Conservation (phyloP, 23 tunicate species). For the Trididemnum miniatum region DNA sequence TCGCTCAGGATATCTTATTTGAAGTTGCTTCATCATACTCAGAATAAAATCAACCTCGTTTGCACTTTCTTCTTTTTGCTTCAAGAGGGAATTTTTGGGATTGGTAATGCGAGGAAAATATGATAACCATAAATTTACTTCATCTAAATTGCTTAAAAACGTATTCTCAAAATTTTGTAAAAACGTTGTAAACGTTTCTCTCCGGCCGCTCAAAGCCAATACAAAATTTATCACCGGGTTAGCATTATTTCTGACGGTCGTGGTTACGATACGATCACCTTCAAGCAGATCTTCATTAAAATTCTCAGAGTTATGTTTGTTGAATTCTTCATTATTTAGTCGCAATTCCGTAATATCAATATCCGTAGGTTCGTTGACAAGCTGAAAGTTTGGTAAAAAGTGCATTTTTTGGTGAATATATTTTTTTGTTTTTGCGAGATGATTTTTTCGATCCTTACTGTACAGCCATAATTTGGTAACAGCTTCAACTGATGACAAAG, state of each 20-base stretch:
- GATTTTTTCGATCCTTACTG: neutral
- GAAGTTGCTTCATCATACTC: conserved; percentile 27
- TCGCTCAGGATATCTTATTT: conserved; percentile 25
- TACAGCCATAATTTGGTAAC: neutral
- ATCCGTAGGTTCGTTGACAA: neutral
- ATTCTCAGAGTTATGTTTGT: no score
- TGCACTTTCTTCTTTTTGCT: neutral
- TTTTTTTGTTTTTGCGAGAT: neutral
- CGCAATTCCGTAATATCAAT: neutral
- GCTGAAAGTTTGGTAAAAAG: neutral
- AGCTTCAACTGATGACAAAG: neutral
- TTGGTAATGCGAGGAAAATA: conserved; percentile 31
- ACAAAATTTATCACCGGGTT: conserved; percentile 47
- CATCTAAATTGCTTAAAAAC: conserved; percentile 42
- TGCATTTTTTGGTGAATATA: neutral
- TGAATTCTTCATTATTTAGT: no score
- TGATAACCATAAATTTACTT: conserved; percentile 48
- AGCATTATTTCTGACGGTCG: neutral
- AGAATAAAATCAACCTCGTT: conserved; percentile 34
- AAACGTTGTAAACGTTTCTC: conserved; percentile 59
- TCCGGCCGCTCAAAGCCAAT: conserved; percentile 73
- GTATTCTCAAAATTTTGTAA: conserved; percentile 64
- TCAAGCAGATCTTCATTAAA: no score
- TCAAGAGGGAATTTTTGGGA: neutral
- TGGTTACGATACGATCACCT: neutral